A percentile compares a stretch with the other conserved stretches of the same genome.
phyloP scores from a whole-genome alignment of 2,797 vertebrate species.

The Oreonectes daqikongensis region DNA sequence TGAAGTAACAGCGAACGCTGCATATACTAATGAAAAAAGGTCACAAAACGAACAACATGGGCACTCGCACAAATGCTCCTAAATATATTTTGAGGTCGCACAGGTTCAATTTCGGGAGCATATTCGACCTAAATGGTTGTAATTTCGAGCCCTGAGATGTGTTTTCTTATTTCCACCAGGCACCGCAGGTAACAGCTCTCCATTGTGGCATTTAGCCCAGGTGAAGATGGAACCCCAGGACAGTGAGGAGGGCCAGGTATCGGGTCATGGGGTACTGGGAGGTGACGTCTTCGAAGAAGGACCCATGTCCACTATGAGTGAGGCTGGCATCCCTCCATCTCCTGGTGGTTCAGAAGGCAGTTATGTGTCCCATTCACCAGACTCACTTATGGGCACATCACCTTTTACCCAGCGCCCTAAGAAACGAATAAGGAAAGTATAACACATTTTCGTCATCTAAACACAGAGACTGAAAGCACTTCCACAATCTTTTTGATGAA shows the following conservation, averaged over 20 bases:
- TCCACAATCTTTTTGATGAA: slow-evolving; percentile 1
- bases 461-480: slow-evolving; percentile 17
- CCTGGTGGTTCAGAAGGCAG: slow-evolving; percentile 90
- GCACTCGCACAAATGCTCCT: too few relatives aligned
- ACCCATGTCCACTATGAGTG: slow-evolving; percentile 98
- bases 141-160: too few relatives aligned
- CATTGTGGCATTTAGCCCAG: slow-evolving; percentile 89
- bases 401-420: slow-evolving; percentile 95
- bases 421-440: slow-evolving; percentile 93
- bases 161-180: slow-evolving; percentile 61
- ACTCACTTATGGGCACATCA: slow-evolving; percentile 91
- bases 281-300: slow-evolving; percentile 93
- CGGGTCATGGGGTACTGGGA: slow-evolving; percentile 83
- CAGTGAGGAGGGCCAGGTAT: slow-evolving; percentile 83
- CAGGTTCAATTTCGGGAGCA: too few relatives aligned
- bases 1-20: too few relatives aligned
- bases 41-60: too few relatives aligned
- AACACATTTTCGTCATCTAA: slow-evolving; percentile 50
- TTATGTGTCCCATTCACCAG: slow-evolving; percentile 91
- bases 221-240: slow-evolving; percentile 98
- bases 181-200: slow-evolving; percentile 83
- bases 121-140: too few relatives aligned
- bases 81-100: too few relatives aligned
- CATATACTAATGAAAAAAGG: too few relatives aligned
- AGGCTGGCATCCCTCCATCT: slow-evolving; percentile 87